Evolutionary conservation across 2,888 invertebrate species (phyloP), one percentile per base, ranked within the genome.

Genomic region (Acanthoscelides obtectus): DNA sequence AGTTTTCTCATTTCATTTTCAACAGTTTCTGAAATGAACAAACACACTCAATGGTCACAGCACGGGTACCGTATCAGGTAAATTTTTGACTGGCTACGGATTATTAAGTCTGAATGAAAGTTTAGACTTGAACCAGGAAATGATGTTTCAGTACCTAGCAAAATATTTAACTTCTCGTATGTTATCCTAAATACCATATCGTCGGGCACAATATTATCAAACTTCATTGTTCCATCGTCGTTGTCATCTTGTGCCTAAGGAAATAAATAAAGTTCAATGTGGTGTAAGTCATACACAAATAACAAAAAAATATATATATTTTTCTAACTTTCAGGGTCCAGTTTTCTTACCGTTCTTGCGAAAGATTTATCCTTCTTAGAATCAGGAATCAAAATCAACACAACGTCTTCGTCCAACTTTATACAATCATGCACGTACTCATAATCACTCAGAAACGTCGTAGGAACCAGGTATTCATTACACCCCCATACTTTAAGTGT

Each of bases 381-480:
- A 77, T 93, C 93, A 65, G 90, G 88, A 74, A 90, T 89, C 0
- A 92, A 83, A 69, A 89, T 91, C 74, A 94, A 84, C 64, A 90
- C 87, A 1, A 97, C 94, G 85, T 97, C 97, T 82, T 93, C 92
- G 83, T 98, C 97, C 80, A 97, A 86, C 81, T 98, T 97, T 72
- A 97, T 93, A 84, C 98, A 97, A 80, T 93, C 93, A 80, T 98
- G 96, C 71, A 98, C 93, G 83, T 97, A 97, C 84, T 96, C 96
- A 84, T 97, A 95, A 83, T 97, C 96, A 74, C 93, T 92, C 45
- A 98, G 88, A 17, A 90, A 89, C 63, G 95, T 94, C 70, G 94
- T 93, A 19, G 94, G 91, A 0, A 93, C 92, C 63, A 98, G 86
- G 87, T 97, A 98, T 86, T 98, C 98, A 70, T 94, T 91, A 72